phyloP scores from a whole-genome alignment of 2,113 vertebrate genomes.

The Petroica traversi region DNA sequence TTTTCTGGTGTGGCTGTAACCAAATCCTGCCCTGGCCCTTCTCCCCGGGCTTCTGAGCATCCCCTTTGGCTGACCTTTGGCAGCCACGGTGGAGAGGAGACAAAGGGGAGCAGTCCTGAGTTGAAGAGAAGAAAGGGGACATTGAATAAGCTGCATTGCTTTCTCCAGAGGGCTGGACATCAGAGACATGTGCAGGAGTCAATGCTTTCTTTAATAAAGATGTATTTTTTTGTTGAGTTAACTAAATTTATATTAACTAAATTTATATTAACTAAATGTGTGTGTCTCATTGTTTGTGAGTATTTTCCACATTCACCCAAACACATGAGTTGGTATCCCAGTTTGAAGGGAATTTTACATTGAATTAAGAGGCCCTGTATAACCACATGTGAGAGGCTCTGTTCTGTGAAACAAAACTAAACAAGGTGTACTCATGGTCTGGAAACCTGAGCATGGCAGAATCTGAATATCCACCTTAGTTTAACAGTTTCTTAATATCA shows the following conservation, averaged over 20 bases:
- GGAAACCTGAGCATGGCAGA: not conserved
- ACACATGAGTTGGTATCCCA: accelerated
- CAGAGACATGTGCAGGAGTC: not conserved
- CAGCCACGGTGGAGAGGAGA: not conserved
- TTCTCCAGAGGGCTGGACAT: not conserved
- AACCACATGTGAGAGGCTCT: not conserved
- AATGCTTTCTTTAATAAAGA: not conserved
- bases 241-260: accelerated
- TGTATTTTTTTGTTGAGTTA: not conserved
- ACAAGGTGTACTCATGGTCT: not conserved
- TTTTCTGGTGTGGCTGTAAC: constrained; percentile 48
- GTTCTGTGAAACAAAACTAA: not conserved
- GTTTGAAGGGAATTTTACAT: not conserved
- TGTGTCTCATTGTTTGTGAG: not conserved
- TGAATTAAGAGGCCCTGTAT: not conserved
- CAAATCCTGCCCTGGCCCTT: constrained; percentile 16
- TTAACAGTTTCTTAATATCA: not conserved
- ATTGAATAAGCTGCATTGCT: not conserved
- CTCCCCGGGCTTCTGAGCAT: constrained; percentile 40
- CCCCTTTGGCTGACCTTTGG: constrained; percentile 52
- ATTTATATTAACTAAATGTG: accelerated
- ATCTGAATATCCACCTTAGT: not conserved
- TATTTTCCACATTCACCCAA: not conserved
- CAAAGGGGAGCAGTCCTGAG: not conserved
- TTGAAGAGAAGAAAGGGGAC: not conserved